Evolutionary conservation across 2,797 vertebrate genomes (phyloP), one percentile per base, ranked within the genome.

Genomic region (Ctenosaura bakeri): DNA sequence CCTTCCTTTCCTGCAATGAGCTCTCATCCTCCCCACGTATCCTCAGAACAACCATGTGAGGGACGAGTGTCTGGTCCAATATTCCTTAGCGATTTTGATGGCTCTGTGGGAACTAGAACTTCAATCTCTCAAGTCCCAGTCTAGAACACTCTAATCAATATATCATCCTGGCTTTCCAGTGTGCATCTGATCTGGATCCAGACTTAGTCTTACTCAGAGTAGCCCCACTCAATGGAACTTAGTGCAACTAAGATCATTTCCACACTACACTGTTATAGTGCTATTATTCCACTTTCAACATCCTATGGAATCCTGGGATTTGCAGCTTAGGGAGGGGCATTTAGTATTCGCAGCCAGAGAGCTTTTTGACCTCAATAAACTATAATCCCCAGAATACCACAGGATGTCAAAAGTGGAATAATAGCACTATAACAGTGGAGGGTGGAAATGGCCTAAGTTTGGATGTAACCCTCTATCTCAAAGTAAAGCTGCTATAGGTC

Each of bases 401-500:
- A 46, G 42, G 42, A 3, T 46, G 42, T 46, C 42, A 46, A 46
- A 46, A 46, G 42, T 46, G 42, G 42, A 46, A 46, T 46, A 46
- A 46, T 46, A 46, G 42, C 42, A 46, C 42, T 46, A 46, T 46
- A 46, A 46, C 42, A 46, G 42, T 46, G 42, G 42, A 46, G 42
- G 42, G 42, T 46, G 42, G 42, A 42, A 42, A 42, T 42, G 42
- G 42, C 42, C 66, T 26, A 32, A 71, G 73, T 74, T 16, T 74
- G n/a, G n/a, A 74, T 38, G 13, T 18, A 74, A 38, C n/a, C n/a
- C 83, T 59, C 59, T 32, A 50, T 29, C 52, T 73, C 0, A 0
- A 56, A 18, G 0, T 0, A 52, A 32, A 95, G 74, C 91, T 91
- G 82, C 80, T 64, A 85, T 89, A 81, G 87, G 77, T 46, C 32